phyloP scores from a whole-genome alignment of 2,888 invertebrate species.

The Eurois occulta region DNA sequence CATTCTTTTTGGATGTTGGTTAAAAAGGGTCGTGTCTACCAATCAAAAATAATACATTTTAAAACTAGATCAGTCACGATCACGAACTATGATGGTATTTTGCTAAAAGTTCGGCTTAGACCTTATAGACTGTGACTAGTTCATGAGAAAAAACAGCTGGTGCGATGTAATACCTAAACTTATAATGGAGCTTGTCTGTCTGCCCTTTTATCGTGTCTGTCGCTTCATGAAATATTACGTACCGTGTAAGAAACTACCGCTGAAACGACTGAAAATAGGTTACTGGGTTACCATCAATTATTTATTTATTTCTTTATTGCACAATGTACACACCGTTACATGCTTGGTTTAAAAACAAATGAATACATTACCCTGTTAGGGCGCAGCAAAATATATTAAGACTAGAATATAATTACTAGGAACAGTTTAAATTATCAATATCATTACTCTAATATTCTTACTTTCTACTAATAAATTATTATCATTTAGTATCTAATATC shows the following conservation, averaged over 20 bases:
- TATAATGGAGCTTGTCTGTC: constrained; percentile 31
- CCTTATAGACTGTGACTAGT: neutral
- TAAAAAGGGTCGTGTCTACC: too few relatives aligned
- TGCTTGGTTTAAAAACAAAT: too few relatives aligned
- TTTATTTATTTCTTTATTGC: too few relatives aligned
- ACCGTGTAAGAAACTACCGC: neutral
- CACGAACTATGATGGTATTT: neutral
- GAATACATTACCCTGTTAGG: too few relatives aligned
- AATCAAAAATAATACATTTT: neutral
- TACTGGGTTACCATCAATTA: constrained; percentile 19
- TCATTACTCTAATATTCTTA: too few relatives aligned
- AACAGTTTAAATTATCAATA: too few relatives aligned
- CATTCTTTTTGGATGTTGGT: too few relatives aligned
- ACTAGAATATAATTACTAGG: too few relatives aligned
- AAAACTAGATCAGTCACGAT: neutral
- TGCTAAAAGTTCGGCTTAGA: neutral
- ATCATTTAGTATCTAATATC: too few relatives aligned
- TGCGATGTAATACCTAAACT: constrained; percentile 14
- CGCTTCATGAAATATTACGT: constrained; percentile 38
- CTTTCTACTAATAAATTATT: too few relatives aligned
- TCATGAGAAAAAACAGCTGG: neutral
- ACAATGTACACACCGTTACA: too few relatives aligned
- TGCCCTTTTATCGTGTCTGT: constrained; percentile 10
- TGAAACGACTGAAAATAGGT: constrained; percentile 30
- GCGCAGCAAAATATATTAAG: too few relatives aligned